These are phyloP conservation scores for Ceratina calcarata DNA, from an alignment of 1,140 invertebrate species.

Conservation along the genomic window DNA sequence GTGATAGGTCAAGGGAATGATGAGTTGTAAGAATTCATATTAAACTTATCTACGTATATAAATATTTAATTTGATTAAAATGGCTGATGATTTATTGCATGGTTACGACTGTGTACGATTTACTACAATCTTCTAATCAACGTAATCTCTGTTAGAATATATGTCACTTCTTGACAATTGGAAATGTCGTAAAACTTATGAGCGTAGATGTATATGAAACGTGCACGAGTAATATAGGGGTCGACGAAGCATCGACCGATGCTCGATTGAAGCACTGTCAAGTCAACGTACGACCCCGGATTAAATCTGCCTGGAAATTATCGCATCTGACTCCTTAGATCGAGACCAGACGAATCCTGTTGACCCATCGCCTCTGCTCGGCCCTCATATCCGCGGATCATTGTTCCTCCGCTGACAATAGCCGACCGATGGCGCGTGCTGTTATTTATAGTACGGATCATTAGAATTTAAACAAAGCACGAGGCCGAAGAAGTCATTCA, in stretches of 20 bases:
- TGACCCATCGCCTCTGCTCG: conserved; percentile 48
- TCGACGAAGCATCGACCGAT: conserved; percentile 31
- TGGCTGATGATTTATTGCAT: no score
- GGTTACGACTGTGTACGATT: no score
- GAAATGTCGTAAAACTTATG: no score
- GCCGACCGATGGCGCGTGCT: conserved; percentile 55
- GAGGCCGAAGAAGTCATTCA: conserved; percentile 35
- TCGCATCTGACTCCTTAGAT: conserved; percentile 54
- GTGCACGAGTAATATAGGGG: conserved; percentile 14
- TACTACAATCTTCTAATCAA: no score
- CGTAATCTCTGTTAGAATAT: no score
- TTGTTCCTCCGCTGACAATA: conserved; percentile 50
- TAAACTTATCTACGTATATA: no score
- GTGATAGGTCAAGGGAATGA: no score
- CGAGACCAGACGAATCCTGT: conserved; percentile 51
- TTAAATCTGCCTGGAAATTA: conserved; percentile 56
- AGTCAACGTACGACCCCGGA: conserved; percentile 59
- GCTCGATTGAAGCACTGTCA: conserved; percentile 49
- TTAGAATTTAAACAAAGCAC: conserved; percentile 64
- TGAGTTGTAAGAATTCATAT: no score
- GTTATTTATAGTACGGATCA: conserved; percentile 58
- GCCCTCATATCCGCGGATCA: conserved; percentile 33
- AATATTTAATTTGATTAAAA: no score
- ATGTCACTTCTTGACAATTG: no score
- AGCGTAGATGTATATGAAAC: no score